phyloP scores from a whole-genome alignment of 2,797 vertebrate species.

The Hippoglossus hippoglossus region DNA sequence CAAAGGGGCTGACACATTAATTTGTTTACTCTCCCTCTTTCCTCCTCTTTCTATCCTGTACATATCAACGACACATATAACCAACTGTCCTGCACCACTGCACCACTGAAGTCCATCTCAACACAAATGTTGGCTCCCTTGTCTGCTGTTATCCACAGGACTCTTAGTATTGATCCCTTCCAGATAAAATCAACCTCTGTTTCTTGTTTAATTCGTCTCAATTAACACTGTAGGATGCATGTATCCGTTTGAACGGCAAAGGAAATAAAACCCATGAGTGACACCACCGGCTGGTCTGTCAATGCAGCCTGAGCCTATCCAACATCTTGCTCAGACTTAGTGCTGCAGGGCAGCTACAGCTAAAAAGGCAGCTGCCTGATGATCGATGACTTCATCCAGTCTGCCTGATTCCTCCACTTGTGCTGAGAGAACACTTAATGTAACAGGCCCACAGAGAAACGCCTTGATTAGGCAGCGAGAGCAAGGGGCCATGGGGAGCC shows the following conservation, averaged over 20 bases:
- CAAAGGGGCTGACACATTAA: constrained; percentile 67
- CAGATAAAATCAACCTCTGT: constrained; percentile 62
- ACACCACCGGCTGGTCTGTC: constrained; percentile 29
- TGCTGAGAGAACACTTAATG: constrained; percentile 86
- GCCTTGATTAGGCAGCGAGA: constrained; percentile 83
- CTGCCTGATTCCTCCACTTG: constrained; percentile 85
- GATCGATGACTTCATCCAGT: constrained; percentile 86
- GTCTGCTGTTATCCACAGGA: constrained; percentile 44
- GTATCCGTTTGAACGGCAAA: constrained; percentile 32
- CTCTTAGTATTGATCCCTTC: constrained; percentile 58
- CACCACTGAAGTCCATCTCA: constrained; percentile 17
- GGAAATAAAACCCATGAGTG: constrained; percentile 40
- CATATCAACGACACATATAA: constrained; percentile 34
- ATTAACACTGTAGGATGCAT: constrained; percentile 48
- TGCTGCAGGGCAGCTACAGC: constrained; percentile 75
- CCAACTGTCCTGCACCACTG: constrained; percentile 8
- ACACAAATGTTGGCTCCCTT: constrained; percentile 50
- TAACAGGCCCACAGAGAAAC: constrained; percentile 84
- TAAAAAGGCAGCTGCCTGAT: constrained; percentile 82
- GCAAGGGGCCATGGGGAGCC: constrained; percentile 83
- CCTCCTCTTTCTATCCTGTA: constrained; percentile 29
- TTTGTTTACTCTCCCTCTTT: constrained; percentile 68
- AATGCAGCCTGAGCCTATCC: constrained; percentile 20
- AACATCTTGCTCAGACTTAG: constrained; percentile 45
- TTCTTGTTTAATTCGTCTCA: constrained; percentile 64